These are phyloP conservation scores for Hemaris fuciformis DNA, from an alignment of 2,888 invertebrate genomes.

Conservation along the genomic window DNA sequence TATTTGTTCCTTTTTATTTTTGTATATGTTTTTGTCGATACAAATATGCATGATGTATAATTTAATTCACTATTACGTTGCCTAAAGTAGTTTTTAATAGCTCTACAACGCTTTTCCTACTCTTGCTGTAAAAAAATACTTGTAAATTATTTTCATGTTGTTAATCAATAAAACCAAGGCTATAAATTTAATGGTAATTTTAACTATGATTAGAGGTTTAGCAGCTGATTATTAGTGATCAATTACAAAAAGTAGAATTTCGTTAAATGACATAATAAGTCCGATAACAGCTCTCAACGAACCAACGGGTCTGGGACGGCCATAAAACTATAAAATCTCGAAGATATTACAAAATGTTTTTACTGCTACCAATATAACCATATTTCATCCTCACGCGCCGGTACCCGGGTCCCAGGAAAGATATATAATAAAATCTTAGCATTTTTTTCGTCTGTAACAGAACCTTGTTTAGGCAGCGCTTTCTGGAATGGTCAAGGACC, in stretches of 20 bases:
- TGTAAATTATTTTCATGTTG: not conserved
- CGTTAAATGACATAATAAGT: conserved; percentile 54
- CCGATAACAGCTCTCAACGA: conserved; percentile 49
- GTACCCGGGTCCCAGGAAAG: conserved; percentile 37
- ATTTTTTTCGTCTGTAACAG: conserved; percentile 50
- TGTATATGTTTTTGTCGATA: too few species aligned
- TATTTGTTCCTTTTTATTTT: not conserved
- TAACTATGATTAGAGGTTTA: conserved; percentile 31
- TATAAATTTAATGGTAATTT: conserved; percentile 11
- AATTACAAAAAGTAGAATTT: conserved; percentile 45
- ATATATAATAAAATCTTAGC: conserved; percentile 32
- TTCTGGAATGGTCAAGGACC: conserved; percentile 72
- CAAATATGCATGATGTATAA: too few species aligned
- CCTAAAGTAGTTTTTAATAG: too few species aligned
- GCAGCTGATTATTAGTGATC: conserved; percentile 58
- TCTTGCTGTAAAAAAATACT: conserved; percentile 7
- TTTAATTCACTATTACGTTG: too few species aligned
- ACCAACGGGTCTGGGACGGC: conserved; percentile 57
- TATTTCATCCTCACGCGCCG: conserved; percentile 70
- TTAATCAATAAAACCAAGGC: conserved; percentile 11
- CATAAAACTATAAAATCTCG: conserved; percentile 74
- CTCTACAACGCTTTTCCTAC: not conserved
- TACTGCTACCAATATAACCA: conserved; percentile 71
- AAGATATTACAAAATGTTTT: conserved; percentile 68
- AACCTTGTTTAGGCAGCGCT: conserved; percentile 54